Evolutionary conservation across 23 tunicate genomes (phyloP).

Genomic region (Trididemnum miniatum): DNA sequence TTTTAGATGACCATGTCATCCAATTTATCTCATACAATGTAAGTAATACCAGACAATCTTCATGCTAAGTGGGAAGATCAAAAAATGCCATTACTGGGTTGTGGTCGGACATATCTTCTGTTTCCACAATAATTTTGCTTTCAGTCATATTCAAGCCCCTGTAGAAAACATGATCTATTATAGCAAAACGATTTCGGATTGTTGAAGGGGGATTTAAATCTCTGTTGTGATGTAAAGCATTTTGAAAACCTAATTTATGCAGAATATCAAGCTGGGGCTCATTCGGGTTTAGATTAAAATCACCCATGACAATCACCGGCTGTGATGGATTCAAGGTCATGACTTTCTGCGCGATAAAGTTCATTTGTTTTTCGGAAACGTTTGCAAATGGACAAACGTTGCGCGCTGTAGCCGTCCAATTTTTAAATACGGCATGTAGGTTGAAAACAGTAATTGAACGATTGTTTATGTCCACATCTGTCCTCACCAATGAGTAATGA

Average conservation of each 20-base stretch:
- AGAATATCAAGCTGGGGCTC: constrained; percentile 67
- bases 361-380: constrained; percentile 49
- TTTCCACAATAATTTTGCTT: constrained; percentile 16
- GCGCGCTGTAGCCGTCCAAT: constrained; percentile 62
- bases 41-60: too few relatives aligned
- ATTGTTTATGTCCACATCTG: neutral
- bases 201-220: constrained; percentile 33
- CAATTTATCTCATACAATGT: too few relatives aligned
- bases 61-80: constrained; percentile 1
- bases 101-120: constrained; percentile 72
- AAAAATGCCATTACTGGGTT: constrained; percentile 68
- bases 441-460: constrained; percentile 49
- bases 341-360: constrained; percentile 45
- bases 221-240: constrained; percentile 50
- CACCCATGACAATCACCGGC: constrained; percentile 83
- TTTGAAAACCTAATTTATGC: constrained; percentile 46
- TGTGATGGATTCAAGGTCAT: neutral
- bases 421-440: constrained; percentile 78
- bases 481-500: constrained; percentile 32
- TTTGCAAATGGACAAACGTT: constrained; percentile 24
- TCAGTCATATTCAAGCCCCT: constrained; percentile 48
- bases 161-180: constrained; percentile 82
- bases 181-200: constrained; percentile 50
- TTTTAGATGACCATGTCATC: too few relatives aligned
- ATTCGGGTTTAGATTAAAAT: constrained; percentile 72